Evolutionary conservation across 2,797 vertebrate genomes (phyloP).

Genomic region (Xerus rutilus): DNA sequence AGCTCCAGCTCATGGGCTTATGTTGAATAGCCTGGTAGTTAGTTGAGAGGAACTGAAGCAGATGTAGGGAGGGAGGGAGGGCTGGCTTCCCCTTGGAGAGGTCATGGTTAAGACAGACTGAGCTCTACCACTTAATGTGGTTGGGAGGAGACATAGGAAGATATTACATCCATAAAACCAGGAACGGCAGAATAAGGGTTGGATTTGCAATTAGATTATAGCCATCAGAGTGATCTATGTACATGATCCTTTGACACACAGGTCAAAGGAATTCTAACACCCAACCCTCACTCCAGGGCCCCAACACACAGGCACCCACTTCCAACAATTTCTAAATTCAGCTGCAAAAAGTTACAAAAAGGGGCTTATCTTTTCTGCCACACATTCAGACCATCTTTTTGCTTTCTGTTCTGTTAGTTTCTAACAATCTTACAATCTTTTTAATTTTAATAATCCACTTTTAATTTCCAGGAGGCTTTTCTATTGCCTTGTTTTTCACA

Average conservation of each 20-base stretch:
- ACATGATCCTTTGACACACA: background rate
- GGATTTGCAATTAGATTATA: background rate
- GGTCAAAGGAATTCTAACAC: background rate
- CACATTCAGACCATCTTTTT: background rate
- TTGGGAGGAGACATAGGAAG: background rate
- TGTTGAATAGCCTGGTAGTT: background rate
- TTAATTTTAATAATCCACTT: conserved; percentile 51
- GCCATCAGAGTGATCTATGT: background rate
- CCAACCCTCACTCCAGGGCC: background rate
- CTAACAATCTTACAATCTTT: conserved; percentile 52
- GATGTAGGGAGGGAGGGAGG: too few relatives aligned
- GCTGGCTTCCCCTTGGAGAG: background rate
- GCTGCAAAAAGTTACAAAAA: background rate
- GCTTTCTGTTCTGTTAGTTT: background rate
- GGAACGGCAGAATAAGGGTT: background rate
- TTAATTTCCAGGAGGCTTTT: conserved; percentile 57
- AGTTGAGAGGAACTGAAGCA: background rate
- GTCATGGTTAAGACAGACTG: background rate
- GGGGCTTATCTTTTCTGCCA: background rate
- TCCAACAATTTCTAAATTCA: background rate
- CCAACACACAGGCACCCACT: background rate
- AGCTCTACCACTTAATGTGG: background rate
- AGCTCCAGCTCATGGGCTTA: background rate
- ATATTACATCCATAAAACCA: too few relatives aligned
- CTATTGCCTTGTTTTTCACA: conserved; percentile 34